Evolutionary conservation across 2,797 vertebrate genomes (phyloP), one percentile per base, ranked within the genome.

Genomic region (Acanthurus leucopareius): DNA sequence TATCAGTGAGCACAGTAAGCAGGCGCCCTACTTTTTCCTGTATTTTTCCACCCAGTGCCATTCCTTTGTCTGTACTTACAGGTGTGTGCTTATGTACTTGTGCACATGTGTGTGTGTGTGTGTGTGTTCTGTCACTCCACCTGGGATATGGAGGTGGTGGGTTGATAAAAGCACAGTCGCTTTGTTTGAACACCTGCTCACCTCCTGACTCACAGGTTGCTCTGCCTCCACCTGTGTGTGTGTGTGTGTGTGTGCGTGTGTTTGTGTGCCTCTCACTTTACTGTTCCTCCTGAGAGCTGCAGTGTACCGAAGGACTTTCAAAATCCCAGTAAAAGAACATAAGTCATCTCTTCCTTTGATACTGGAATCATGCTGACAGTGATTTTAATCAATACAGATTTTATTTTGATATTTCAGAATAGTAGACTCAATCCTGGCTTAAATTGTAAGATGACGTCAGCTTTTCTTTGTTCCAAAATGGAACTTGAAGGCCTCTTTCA

Each of bases 101-200:
- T 65, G 75, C 66, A 56, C 52, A 67, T 65, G 69, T 40, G 60
- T 54, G 69, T 44, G 38, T 69, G 75, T 68, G 62, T 66, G 74
- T 69, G 68, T 77, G 68, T 67, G 65, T 67, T 66, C 49, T 54
- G 45, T 83, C 74, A 69, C 80, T 83, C 82, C 90, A 88, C 88
- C 88, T 89, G 89, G 90, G 89, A 88, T 83, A 65, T 78, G 59
- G 75, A 91, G 89, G 90, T 89, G 88, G 85, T 86, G 83, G 81
- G 68, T 75, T 88, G 87, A 91, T 91, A 85, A 90, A 87, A 89
- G 92, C 91, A 82, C 74, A 69, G 75, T 83, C 19, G 72, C 91
- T 94, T 93, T 96, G 91, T 95, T 94, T 95, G 92, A 95, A 95
- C 94, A 95, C 93, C 92, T 96, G 94, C 91, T 92, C 88, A 83